Evolutionary conservation across 2,113 vertebrate genomes (phyloP), one percentile per base, ranked within the genome.

Genomic region (Eptesicus fuscus): DNA sequence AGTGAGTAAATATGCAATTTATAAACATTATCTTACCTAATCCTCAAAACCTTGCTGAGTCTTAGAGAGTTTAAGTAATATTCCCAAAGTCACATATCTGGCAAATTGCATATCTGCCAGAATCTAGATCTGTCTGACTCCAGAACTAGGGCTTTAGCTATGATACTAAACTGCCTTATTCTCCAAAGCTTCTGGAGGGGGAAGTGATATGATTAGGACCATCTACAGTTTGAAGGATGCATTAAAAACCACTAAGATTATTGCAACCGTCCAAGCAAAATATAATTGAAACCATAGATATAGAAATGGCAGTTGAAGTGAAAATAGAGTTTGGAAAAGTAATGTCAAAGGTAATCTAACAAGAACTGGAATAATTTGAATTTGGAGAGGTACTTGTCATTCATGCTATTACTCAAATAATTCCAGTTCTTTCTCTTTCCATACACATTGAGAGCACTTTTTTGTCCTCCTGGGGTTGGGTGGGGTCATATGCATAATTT

Each of bases 1-100:
- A 42, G 70, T 83, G 30, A 83, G 44, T 90, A 90, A 93, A 87
- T 95, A 89, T 53, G 25, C 22, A 94, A 84, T 73, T 93, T 80
- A 80, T 53, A 93, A 91, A 67, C 18, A 80, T 79, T 76, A 77
- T 51, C 71, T 87, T 90, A 12, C 79, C 93, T 94, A 90, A 90
- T 80, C 71, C 32, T 93, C 32, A 78, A 88, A 90, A 82, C 65
- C 59, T 47, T 40, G 37, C 30, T 28, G 59, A 94, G 8, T 32
- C 65, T 82, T 95, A 84, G 53, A 71, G 51, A 89, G 44, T 63
- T 93, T 79, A 87, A 87, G 74, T 76, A 80, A 20, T 73, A 77
- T 32, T 84, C 56, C 88, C 49, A 87, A 80, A 59, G 71, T 95
- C 69, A 80, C 13, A 9, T 89, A 86, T 76, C n/a, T 12, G 22